Base-by-base conservation (phyloP, 2,888 invertebrate species). In the Brachylomia viminalis region DNA sequence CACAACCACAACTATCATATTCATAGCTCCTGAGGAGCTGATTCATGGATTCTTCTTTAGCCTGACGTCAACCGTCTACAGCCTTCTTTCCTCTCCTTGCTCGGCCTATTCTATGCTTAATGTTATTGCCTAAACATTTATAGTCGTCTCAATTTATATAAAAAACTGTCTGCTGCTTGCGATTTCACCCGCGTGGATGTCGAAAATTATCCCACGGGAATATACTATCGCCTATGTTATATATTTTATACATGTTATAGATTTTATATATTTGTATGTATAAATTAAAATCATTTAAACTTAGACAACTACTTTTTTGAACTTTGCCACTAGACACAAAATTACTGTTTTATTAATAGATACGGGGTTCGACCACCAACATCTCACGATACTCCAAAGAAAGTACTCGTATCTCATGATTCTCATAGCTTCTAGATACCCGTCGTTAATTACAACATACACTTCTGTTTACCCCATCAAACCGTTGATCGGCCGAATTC, bases 401-500 rank as follows among this genome's bases (percentile, higher is more conserved):
- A 69, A 66, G 30, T 58, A n/a, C n/a, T n/a, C n/a, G n/a, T n/a
- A 61, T 47, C 59, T 8, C 8, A 27, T 45, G n/a, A 58, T 47
- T 27, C 23, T 67, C 56, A 65, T 42, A 45, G 52, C 30, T 56
- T 42, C 33, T 58, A 52, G 59, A 58, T 74, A 49, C 52, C 56
- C 54, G 38, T 61, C n/a, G 72, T 76, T 77, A 80, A 83, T 77
- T 69, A 59, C 73, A 38, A 65, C 52, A 74, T 66, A 66, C 84
- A 75, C 72, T 77, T 72, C 61, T 83, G 73, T 74, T 83, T 80
- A 80, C 81, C 30, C 58, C 76, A 78, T 81, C 47, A 59, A 75
- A 38, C 45, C n/a, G 61, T 56, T 54, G 62, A 42, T 65, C 38
- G 49, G n/a, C 33, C 80, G 80, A 64, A 84, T 84, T 81, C 78